These are phyloP conservation scores for Scaptomyza hsui DNA, from an alignment of 1,140 invertebrate species.

Conservation along the genomic window DNA sequence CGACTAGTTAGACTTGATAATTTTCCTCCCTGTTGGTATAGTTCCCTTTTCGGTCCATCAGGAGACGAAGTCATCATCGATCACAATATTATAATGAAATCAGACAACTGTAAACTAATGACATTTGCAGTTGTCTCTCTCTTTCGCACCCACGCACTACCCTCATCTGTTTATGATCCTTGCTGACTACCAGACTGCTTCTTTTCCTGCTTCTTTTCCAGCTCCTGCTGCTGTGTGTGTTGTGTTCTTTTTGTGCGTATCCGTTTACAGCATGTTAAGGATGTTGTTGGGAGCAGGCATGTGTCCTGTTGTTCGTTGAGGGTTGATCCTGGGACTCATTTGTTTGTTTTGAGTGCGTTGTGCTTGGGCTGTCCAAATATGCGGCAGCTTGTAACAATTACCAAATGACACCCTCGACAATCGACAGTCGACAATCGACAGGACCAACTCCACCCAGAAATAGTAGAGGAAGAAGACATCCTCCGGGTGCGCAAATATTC, in stretches of 20 bases:
- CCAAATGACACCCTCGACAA: conserved; percentile 81
- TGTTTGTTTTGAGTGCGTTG: conserved; percentile 73
- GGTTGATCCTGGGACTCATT: conserved; percentile 65
- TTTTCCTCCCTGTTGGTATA: neutral
- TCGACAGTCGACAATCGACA: conserved; percentile 38
- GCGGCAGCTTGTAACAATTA: conserved; percentile 82
- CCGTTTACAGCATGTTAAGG: conserved; percentile 52
- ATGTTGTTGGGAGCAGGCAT: neutral
- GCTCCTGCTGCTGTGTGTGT: conserved; percentile 13
- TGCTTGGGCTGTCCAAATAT: conserved; percentile 69
- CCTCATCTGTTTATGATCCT: conserved; percentile 5
- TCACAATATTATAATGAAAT: conserved; percentile 74
- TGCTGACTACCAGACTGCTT: conserved; percentile 13
- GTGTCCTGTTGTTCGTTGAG: conserved; percentile 8
- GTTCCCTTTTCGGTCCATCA: too few relatives aligned
- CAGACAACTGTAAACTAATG: conserved; percentile 77
- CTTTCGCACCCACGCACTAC: neutral
- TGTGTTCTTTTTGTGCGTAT: conserved; percentile 48
- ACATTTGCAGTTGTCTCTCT: conserved; percentile 41
- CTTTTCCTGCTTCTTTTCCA: conserved; percentile 11
- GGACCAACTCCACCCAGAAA: neutral
- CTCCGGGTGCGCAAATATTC: conserved; percentile 51
- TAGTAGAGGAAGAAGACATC: too few relatives aligned
- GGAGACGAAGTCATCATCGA: conserved; percentile 69
- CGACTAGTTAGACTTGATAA: neutral